A percentile compares a stretch with the other conserved stretches of the same genome.
These are phyloP conservation scores for Clarias macrocephalus DNA, from an alignment of 2,113 vertebrate species.

Conservation along the genomic window DNA sequence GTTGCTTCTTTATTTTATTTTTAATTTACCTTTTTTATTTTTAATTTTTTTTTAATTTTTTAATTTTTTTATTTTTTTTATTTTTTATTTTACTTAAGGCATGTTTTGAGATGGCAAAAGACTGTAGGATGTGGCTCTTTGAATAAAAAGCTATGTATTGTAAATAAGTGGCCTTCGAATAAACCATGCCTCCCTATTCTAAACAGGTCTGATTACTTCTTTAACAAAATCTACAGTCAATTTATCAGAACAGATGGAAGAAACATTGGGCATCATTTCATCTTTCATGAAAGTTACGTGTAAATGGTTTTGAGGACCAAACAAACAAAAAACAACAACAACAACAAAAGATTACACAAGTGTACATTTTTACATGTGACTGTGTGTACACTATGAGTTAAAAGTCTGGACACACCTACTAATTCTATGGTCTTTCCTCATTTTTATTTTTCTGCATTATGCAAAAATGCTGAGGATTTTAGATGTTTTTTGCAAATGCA, in stretches of 20 bases:
- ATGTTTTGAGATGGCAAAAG: background rate
- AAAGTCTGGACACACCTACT: too few relatives aligned
- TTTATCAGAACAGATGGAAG: background rate
- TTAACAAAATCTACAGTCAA: background rate
- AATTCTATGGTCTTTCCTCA: too few relatives aligned
- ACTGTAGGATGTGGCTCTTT: background rate
- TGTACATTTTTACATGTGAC: too few relatives aligned
- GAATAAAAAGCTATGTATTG: conserved; percentile 24
- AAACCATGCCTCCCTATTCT: conserved; percentile 15
- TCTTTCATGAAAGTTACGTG: background rate
- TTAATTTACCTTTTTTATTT: conserved; percentile 15
- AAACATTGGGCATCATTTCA: background rate
- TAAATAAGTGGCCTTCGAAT: conserved; percentile 23
- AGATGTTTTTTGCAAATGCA: too few relatives aligned
- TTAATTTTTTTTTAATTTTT: background rate
- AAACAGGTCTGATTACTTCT: conserved; percentile 30
- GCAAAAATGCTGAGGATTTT: too few relatives aligned
- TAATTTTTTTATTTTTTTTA: conserved; percentile 15
- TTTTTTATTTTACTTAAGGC: background rate
- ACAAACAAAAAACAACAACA: background rate
- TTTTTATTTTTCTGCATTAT: too few relatives aligned
- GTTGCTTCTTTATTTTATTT: background rate
- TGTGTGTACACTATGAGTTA: too few relatives aligned
- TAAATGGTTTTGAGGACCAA: background rate
- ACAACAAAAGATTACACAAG: too few relatives aligned